Evolutionary conservation across 2,797 vertebrate species (phyloP), one percentile per base, ranked within the genome.

Genomic region (Microctenopoma lineatum): DNA sequence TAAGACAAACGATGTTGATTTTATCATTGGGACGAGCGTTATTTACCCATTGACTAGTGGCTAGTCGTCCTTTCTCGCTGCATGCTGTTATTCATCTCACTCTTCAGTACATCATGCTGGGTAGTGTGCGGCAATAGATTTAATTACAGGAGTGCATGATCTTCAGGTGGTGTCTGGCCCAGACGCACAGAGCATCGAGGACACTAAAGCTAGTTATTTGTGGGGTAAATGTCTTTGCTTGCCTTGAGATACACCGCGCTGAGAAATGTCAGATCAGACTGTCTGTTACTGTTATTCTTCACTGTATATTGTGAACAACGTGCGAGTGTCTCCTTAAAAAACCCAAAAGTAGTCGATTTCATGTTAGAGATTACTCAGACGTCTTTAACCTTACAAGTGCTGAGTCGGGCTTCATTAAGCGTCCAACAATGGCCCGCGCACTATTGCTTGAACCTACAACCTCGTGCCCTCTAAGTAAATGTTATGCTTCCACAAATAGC

Each of bases 401-500:
- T 9, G 44, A 57, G 44, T 66, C 55, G 18, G 21, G 26, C 66
- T 42, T 48, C 15, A 1, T 69, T 25, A 67, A 76, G 71, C 72
- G 78, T 73, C 41, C n/a, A 55, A 14, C 55, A 57, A 18, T n/a
- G 42, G 53, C 44, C 61, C 29, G 7, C 5, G 21, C 53, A 21
- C 64, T 67, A 71, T 61, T 32, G 63, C 68, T 64, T 70, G 70
- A 81, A 84, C 86, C 83, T 42, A 52, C 82, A 79, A 85, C 84
- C 80, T 75, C 70, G 1, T 47, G 47, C 45, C 73, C 75, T 77
- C 79, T 86, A 81, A 90, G 85, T 91, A 89, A 92, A 92, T 89
- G 89, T 79, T 90, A 87, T 53, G 77, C 77, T 83, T 86, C 89
- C 80, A 56, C 89, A 90, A 91, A 92, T 90, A 92, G 89, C 85